These are phyloP conservation scores for Anadara kagoshimensis DNA, from an alignment of 1,140 invertebrate species.

Conservation along the genomic window DNA sequence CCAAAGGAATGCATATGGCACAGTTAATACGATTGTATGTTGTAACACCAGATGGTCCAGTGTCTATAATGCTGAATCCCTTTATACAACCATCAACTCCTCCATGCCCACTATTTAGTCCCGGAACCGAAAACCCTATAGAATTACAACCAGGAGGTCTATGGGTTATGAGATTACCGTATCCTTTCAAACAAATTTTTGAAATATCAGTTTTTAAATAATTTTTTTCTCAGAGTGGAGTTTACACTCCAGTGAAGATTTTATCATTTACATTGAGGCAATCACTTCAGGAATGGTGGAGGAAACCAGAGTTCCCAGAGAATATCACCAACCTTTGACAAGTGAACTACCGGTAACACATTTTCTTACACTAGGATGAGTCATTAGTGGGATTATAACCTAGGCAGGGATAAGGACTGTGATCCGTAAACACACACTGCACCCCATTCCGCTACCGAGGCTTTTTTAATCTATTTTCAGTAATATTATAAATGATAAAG, in stretches of 20 bases:
- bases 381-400: too few species aligned
- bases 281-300: neutral
- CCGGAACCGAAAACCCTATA: slow-evolving; percentile 82
- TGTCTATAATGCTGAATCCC: slow-evolving; percentile 88
- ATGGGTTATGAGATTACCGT: slow-evolving; percentile 93
- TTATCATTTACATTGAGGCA: too few species aligned
- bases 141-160: slow-evolving; percentile 90
- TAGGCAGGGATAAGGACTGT: too few species aligned
- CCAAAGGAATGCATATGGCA: slow-evolving; percentile 77
- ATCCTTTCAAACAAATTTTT: slow-evolving; percentile 74
- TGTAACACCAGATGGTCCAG: slow-evolving; percentile 92
- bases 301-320: neutral
- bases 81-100: slow-evolving; percentile 87
- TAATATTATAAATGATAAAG: too few species aligned
- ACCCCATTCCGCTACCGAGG: too few species aligned
- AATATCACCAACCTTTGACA: neutral
- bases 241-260: neutral
- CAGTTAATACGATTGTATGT: slow-evolving; percentile 95
- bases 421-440: too few species aligned
- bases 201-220: too few species aligned
- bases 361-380: too few species aligned
- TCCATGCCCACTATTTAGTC: slow-evolving; percentile 85
- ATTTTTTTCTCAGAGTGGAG: neutral
- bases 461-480: too few species aligned
- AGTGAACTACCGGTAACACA: too few species aligned